Evolutionary conservation across 2,797 vertebrate species (phyloP).

Genomic region (Phoxinus dragarum): DNA sequence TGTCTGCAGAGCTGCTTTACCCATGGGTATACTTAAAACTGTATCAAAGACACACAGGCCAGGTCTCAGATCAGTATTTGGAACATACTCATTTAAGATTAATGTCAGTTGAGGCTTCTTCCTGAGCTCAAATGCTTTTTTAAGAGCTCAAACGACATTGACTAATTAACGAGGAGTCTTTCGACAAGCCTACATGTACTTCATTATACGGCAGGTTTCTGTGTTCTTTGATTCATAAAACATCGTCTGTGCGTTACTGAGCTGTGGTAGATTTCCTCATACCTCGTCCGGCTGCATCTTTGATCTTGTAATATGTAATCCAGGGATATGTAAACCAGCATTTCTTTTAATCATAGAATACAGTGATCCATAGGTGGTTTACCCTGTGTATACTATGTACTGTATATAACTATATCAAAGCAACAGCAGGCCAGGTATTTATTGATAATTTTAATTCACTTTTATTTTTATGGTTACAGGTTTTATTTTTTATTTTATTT

Average conservation of each 20-base stretch:
- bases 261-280: slow-evolving; percentile 8
- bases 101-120: not conserved
- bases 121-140: not conserved
- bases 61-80: too few relatives aligned
- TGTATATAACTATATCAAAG: not conserved
- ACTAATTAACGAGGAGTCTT: slow-evolving; percentile 3
- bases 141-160: not conserved
- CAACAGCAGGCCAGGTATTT: not conserved
- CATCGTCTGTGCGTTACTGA: slow-evolving; percentile 19
- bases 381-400: not conserved
- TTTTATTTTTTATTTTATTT: too few relatives aligned
- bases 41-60: too few relatives aligned
- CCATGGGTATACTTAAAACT: too few relatives aligned
- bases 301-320: slow-evolving; percentile 24
- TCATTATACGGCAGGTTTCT: slow-evolving; percentile 19
- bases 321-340: slow-evolving; percentile 34
- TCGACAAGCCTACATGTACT: not conserved
- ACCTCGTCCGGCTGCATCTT: not conserved
- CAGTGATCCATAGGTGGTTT: not conserved
- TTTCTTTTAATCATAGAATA: slow-evolving; percentile 37
- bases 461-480: too few relatives aligned
- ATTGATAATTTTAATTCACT: too few relatives aligned
- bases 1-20: too few relatives aligned
- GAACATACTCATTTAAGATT: too few relatives aligned
- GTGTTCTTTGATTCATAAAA: slow-evolving; percentile 48